Evolutionary conservation across 2,797 vertebrate genomes (phyloP), one percentile per base, ranked within the genome.

Genomic region (Distichodus sexfasciatus): DNA sequence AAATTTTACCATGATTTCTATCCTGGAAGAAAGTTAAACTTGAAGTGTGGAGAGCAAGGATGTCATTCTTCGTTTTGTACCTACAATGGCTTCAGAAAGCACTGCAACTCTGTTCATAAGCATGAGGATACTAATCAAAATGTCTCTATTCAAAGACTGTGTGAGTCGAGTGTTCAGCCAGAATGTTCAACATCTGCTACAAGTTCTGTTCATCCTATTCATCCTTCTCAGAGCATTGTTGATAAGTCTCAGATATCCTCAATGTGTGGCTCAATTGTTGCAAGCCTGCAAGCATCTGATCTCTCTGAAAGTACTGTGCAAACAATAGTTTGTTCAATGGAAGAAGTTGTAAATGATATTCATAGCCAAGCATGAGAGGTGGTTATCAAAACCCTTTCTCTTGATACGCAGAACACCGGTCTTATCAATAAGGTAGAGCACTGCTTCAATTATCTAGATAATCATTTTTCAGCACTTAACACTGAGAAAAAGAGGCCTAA

Each of bases 1-100:
- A 77, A 64, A 9, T 68, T 51, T 48, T 28, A 55, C 33, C 58
- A 74, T 71, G 58, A 26, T 7, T 53, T 74, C 17, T 71, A 74
- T 51, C 47, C 53, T 21, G 58, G 8, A 3, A 71, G 36, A 55
- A 54, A 1, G 4, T 54, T 33, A 12, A 5, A 17, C 21, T 7
- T 66, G 17, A 33, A 66, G 41, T 69, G 66, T 69, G 40, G 29
- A 36, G 19, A 70, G 26, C 17, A 2, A 31, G 58, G 62, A 21
- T 64, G 58, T 40, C n/a, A 21, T 61, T 58, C 29, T 21, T 19
- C 24, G 2, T 66, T 76, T 67, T 43, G 41, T 23, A 71, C 23
- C 3, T 71, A 71, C 12, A 59, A 24, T 54, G 54, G 67, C 31
- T 71, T 75, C 11, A 62, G 41, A 51, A 67, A 71, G 40, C 73